Conservation (phyloP, 1,140 invertebrate genomes). For the Contarinia nasturtii region DNA sequence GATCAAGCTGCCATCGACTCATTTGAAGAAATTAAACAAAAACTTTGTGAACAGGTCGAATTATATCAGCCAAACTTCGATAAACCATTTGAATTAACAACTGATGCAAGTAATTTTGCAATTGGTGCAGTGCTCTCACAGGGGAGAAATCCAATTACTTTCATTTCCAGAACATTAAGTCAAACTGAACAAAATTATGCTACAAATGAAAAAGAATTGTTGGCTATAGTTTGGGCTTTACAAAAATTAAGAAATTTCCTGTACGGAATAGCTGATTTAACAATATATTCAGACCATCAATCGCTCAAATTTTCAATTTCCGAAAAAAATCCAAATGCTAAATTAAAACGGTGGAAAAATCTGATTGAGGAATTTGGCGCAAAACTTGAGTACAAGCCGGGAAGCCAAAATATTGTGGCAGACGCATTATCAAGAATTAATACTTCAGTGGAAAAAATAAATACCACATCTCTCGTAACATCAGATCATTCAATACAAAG, state of each 20-base stretch:
- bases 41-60: conserved; percentile 20
- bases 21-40: conserved; percentile 21
- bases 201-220: neutral
- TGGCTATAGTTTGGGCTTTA: neutral
- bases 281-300: neutral
- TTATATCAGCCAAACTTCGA: conserved; percentile 18
- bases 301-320: neutral
- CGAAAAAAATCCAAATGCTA: neutral
- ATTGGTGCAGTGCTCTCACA: conserved; percentile 18
- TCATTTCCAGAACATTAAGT: conserved; percentile 16
- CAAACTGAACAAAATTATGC: conserved; percentile 3
- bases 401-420: neutral
- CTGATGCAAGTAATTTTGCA: conserved; percentile 13
- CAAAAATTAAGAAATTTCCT: neutral
- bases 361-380: neutral
- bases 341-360: neutral
- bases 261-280: neutral
- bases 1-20: conserved; percentile 9
- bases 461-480: neutral
- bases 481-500: neutral
- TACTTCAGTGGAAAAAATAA: neutral
- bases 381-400: neutral
- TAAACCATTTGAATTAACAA: conserved; percentile 15
- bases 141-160: conserved; percentile 7
- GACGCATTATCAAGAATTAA: neutral